A percentile compares a stretch with the other conserved stretches of the same genome.
These are phyloP conservation scores for Nomada fucata DNA, from an alignment of 2,888 invertebrate species.

Conservation along the genomic window DNA sequence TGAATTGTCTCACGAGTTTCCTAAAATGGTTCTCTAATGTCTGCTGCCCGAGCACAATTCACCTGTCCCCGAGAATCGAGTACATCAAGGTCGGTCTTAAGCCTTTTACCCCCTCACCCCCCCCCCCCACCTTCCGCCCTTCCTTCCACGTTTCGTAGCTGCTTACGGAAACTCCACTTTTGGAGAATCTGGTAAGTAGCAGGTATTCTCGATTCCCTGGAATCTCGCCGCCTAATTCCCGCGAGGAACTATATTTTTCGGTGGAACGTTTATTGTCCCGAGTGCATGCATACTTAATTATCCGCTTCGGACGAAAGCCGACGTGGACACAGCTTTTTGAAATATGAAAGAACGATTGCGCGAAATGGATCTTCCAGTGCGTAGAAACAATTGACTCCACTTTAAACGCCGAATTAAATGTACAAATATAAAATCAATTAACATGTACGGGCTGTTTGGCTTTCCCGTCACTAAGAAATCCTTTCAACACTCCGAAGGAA, in stretches of 20 bases:
- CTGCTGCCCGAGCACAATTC: conserved; percentile 73
- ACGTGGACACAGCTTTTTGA: too few species aligned
- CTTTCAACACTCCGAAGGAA: too few species aligned
- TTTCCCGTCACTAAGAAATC: too few species aligned
- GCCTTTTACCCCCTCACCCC: conserved; percentile 11
- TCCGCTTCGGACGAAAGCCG: too few species aligned
- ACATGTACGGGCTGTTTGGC: too few species aligned
- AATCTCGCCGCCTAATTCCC: background rate
- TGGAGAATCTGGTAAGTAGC: too few species aligned
- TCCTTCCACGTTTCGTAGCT: background rate
- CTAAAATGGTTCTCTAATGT: conserved; percentile 75
- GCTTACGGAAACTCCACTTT: conserved; percentile 12
- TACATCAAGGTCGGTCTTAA: conserved; percentile 52
- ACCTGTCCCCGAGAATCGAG: conserved; percentile 71
- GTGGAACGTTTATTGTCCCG: background rate
- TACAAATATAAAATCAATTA: too few species aligned
- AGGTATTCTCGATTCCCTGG: background rate
- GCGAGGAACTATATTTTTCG: background rate
- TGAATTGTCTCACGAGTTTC: conserved; percentile 70
- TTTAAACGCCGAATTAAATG: too few species aligned
- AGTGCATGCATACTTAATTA: too few species aligned
- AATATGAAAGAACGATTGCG: too few species aligned
- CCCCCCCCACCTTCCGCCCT: background rate
- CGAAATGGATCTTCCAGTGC: too few species aligned
- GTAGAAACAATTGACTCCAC: too few species aligned